These are phyloP conservation scores for Ibycter americanus DNA, from an alignment of 2,797 vertebrate genomes.

Conservation along the genomic window DNA sequence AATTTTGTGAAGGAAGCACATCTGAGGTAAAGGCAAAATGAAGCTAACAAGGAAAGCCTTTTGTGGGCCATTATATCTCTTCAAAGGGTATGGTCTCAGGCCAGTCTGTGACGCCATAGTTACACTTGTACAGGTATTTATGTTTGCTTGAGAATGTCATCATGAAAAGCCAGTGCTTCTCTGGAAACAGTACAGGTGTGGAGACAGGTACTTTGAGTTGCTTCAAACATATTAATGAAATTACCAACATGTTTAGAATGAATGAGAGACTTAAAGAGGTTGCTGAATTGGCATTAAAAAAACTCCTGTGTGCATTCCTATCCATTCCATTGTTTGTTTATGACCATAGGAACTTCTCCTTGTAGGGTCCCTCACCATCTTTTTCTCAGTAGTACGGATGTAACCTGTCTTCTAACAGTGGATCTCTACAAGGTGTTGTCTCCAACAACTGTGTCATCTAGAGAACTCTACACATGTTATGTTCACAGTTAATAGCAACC, in stretches of 20 bases:
- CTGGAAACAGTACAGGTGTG: background rate
- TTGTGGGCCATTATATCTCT: background rate
- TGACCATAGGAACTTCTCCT: background rate
- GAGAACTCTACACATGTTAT: background rate
- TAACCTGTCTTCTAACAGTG: background rate
- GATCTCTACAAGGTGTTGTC: background rate
- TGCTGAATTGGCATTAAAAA: background rate
- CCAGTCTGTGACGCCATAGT: background rate
- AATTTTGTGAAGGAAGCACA: background rate
- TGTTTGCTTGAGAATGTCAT: background rate
- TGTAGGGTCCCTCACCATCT: background rate
- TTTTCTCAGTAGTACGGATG: background rate
- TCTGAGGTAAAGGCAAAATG: background rate
- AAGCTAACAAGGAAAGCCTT: background rate
- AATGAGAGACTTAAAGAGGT: background rate
- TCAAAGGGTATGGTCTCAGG: background rate
- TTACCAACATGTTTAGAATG: background rate
- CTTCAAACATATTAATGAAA: background rate
- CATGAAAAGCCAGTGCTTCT: background rate
- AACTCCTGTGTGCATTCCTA: background rate
- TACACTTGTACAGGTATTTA: background rate
- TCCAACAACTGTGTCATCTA: background rate
- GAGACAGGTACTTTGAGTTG: background rate
- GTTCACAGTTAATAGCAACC: background rate
- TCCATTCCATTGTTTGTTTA: background rate